phyloP scores from a whole-genome alignment of 1,140 invertebrate genomes.

The Ceratina japonica region DNA sequence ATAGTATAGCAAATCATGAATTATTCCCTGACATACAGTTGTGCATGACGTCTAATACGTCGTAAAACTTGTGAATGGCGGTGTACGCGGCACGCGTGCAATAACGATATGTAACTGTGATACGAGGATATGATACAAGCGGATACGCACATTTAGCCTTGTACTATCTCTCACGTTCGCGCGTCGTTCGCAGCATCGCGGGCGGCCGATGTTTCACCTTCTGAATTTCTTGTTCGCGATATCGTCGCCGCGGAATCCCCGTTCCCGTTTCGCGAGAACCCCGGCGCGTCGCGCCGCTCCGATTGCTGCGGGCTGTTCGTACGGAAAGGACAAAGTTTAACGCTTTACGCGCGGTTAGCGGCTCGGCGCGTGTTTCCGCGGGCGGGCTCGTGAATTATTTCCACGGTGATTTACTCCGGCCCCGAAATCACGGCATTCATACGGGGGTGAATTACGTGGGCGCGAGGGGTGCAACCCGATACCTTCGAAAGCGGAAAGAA shows the following conservation, averaged over 20 bases:
- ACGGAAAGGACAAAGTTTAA: slow-evolving; percentile 36
- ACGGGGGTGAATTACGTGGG: not conserved
- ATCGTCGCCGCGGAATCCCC: not conserved
- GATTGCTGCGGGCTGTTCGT: slow-evolving; percentile 21
- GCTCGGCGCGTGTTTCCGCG: not conserved
- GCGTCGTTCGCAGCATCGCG: not conserved
- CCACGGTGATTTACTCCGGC: slow-evolving; percentile 8
- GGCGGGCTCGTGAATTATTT: slow-evolving; percentile 21
- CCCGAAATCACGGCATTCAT: slow-evolving; percentile 8
- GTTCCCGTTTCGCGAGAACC: slow-evolving; percentile 20
- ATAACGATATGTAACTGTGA: no score
- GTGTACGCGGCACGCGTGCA: no score
- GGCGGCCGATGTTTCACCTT: slow-evolving; percentile 16
- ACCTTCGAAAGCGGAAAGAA: not conserved
- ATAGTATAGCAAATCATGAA: no score
- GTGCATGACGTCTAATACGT: no score
- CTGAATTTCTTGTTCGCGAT: slow-evolving; percentile 36
- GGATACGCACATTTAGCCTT: no score
- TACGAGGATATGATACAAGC: no score
- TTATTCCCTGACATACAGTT: no score
- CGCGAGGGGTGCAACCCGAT: not conserved
- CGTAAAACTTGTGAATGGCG: no score
- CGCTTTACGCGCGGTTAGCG: slow-evolving; percentile 4
- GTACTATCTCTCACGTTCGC: not conserved
- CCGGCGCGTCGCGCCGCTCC: not conserved